Percentiles rank a stretch among this genome's conserved stretches.
phyloP scores from a whole-genome alignment of 2,888 invertebrate genomes.

The Siphlonurus alternatus region DNA sequence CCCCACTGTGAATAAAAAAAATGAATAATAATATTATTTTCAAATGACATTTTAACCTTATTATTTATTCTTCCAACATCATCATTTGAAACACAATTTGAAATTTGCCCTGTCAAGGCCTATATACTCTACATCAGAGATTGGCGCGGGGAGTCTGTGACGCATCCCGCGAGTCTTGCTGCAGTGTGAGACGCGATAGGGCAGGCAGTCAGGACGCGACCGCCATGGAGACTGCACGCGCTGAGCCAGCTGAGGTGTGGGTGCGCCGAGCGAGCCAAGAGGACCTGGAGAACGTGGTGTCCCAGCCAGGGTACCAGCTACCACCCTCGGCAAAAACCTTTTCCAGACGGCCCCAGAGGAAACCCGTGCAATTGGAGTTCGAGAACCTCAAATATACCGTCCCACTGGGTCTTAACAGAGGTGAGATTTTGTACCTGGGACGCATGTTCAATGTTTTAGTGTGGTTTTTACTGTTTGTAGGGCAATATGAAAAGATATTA shows the following conservation, averaged over 20 bases:
- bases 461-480: too few relatives aligned
- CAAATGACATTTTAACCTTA: too few relatives aligned
- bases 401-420: constrained; percentile 52
- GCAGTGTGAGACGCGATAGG: background rate
- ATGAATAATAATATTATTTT: too few relatives aligned
- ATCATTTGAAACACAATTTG: too few relatives aligned
- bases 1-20: too few relatives aligned
- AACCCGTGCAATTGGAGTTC: constrained; percentile 54
- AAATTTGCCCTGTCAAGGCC: too few relatives aligned
- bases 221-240: background rate
- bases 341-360: constrained; percentile 22
- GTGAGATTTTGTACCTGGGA: constrained; percentile 29
- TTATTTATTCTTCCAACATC: too few relatives aligned
- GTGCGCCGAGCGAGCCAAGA: background rate
- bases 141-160: background rate
- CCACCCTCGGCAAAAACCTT: background rate
- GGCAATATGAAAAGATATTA: too few relatives aligned
- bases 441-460: too few relatives aligned
- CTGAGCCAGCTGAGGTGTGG: background rate
- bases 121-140: too few relatives aligned
- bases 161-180: background rate
- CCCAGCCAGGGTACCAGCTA: background rate
- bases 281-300: background rate
- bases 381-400: constrained; percentile 56
- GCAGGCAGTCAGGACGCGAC: too few relatives aligned